These are phyloP conservation scores for Trichopria drosophilae DNA, from an alignment of 2,888 invertebrate species.

Conservation along the genomic window DNA sequence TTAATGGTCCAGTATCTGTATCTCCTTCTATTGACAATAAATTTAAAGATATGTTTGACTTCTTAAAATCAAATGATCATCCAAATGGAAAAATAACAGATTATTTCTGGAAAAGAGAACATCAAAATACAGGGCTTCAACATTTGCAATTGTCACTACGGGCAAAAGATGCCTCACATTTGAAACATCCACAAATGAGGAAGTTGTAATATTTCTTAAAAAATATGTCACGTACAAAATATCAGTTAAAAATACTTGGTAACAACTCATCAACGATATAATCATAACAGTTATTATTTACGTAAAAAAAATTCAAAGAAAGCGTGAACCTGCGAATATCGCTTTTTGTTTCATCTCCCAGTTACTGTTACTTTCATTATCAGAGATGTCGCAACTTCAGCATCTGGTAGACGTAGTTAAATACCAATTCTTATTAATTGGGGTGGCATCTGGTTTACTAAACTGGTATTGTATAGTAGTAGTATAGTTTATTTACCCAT, in stretches of 20 bases:
- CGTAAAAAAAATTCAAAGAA: slow-evolving; percentile 28
- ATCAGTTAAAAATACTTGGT: slow-evolving; percentile 28
- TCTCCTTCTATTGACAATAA: no score
- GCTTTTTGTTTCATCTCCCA: slow-evolving; percentile 35
- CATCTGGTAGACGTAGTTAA: slow-evolving; percentile 39
- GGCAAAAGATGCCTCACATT: no score
- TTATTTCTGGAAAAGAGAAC: no score
- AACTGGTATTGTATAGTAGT: slow-evolving; percentile 42
- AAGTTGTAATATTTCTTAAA: slow-evolving; percentile 30
- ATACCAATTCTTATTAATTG: slow-evolving; percentile 34
- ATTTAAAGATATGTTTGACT: no score
- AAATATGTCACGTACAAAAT: slow-evolving; percentile 38
- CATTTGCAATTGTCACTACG: no score
- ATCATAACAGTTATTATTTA: slow-evolving; percentile 36
- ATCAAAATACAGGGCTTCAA: no score
- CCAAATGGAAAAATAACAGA: no score
- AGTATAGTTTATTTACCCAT: no score
- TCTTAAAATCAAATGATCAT: no score
- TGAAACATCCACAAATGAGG: slow-evolving; percentile 31
- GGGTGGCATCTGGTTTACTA: slow-evolving; percentile 40
- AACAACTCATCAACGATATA: slow-evolving; percentile 35
- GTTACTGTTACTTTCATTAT: slow-evolving; percentile 27
- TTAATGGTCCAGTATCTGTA: no score
- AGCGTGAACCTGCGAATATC: slow-evolving; percentile 25
- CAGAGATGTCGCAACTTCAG: slow-evolving; percentile 29